Conservation (phyloP, 2,797 vertebrate species). For the Trachurus trachurus region DNA sequence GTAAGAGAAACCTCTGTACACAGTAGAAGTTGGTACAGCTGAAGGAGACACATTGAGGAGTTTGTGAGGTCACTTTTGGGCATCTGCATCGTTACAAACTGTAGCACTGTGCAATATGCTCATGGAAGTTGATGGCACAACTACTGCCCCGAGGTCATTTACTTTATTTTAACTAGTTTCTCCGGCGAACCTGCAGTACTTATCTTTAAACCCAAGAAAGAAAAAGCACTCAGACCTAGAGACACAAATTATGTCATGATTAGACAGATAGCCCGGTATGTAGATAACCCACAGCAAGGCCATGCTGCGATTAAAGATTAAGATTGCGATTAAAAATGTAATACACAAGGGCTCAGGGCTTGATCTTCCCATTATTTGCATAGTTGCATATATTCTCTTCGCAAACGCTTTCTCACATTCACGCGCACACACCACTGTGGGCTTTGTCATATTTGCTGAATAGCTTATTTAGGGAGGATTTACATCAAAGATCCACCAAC, state of each 20-base stretch:
- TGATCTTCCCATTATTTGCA: conserved; percentile 23
- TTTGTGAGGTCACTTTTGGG: background rate
- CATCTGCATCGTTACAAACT: background rate
- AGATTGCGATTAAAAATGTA: conserved; percentile 64
- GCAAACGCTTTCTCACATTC: conserved; percentile 50
- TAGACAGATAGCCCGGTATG: conserved; percentile 31
- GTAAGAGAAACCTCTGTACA: background rate
- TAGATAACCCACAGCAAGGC: conserved; percentile 48
- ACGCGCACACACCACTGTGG: conserved; percentile 11
- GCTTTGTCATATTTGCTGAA: conserved; percentile 68
- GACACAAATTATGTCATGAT: conserved; percentile 18
- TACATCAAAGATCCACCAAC: conserved; percentile 70
- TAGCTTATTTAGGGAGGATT: conserved; percentile 70
- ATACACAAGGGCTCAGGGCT: conserved; percentile 30
- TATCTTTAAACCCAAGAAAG: background rate
- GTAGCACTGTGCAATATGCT: background rate
- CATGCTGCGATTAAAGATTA: conserved; percentile 58
- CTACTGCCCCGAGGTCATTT: background rate
- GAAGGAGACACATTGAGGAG: background rate
- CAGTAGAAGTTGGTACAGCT: background rate
- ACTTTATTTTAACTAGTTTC: background rate
- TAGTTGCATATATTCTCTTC: conserved; percentile 34
- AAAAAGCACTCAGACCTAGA: background rate
- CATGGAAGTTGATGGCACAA: background rate
- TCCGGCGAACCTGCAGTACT: background rate